These are phyloP conservation scores for Pseudoatta argentina DNA, from an alignment of 1,140 invertebrate genomes.

Conservation along the genomic window DNA sequence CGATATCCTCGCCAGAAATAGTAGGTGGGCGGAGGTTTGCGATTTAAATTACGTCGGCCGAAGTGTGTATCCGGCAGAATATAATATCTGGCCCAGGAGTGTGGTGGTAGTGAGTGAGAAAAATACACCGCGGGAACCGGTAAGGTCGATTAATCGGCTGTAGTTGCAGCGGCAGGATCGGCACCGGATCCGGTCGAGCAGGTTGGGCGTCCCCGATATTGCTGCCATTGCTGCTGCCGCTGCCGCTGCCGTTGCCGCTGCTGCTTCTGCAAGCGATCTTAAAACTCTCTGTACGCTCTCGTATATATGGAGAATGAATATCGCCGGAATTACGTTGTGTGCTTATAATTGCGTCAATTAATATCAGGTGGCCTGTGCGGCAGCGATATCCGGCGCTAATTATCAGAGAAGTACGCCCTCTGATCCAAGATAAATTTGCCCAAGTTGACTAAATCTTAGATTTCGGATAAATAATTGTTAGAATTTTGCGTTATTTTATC, in stretches of 20 bases:
- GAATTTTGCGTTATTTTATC: not conserved
- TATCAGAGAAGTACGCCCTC: constrained; percentile 14
- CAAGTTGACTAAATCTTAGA: constrained; percentile 23
- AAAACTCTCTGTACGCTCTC: constrained; percentile 16
- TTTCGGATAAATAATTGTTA: not conserved
- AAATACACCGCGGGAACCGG: constrained; percentile 73
- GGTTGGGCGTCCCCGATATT: constrained; percentile 72
- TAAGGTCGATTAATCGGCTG: constrained; percentile 78
- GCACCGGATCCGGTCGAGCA: constrained; percentile 76
- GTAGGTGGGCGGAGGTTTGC: constrained; percentile 39
- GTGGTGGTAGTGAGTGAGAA: constrained; percentile 44
- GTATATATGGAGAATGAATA: constrained; percentile 35
- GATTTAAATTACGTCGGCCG: constrained; percentile 55
- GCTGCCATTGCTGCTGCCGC: constrained; percentile 69
- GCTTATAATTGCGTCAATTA: constrained; percentile 60
- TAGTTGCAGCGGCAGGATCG: constrained; percentile 56
- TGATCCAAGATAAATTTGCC: constrained; percentile 40
- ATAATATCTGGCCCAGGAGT: constrained; percentile 54
- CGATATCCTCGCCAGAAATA: constrained; percentile 44
- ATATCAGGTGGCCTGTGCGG: constrained; percentile 37
- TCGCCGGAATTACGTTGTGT: constrained; percentile 44
- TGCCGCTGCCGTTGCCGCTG: constrained; percentile 45
- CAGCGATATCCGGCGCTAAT: constrained; percentile 56
- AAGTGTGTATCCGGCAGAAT: constrained; percentile 56
- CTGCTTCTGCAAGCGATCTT: constrained; percentile 44